Evolutionary conservation across 2,888 invertebrate genomes (phyloP), one percentile per base, ranked within the genome.

Genomic region (Disparrhopalites patrizii): DNA sequence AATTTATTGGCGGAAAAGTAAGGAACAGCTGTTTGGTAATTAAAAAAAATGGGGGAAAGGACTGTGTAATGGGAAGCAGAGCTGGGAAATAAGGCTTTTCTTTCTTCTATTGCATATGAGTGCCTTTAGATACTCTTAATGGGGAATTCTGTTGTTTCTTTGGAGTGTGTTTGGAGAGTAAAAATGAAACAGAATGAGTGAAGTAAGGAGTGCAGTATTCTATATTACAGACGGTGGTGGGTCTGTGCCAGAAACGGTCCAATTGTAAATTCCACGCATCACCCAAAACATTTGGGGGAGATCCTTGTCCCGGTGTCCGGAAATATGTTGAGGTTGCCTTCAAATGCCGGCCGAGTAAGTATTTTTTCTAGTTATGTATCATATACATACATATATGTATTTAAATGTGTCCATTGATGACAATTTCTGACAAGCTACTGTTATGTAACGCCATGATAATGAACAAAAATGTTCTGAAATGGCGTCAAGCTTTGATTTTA

Each of bases 271-370:
- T 97, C 79, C 87, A 89, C 79, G 92, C 93, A 62, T 89, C 88
- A 77, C 88, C 93, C n/a, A 87, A 88, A 78, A 89, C 90, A 55
- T 91, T 93, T 78, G 90, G 90, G 27, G 87, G 87, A 1, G 95
- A 97, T 82, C 94, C 95, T 0, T 97, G 96, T 79, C 94, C 94
- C 13, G 89, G 89, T 25, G 87, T 91, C 67, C 84, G 90, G 72
- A 94, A 96, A 81, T 95, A 93, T 83, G 90, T 95, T 74, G 93
- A 95, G 82, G 92, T 96, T 72, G 92, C 92, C 76, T 97, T 93
- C 83, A 95, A 95, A 82, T 97, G 97, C 84, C 86, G 92, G 81
- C 97, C 97, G 78, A 91, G 96, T 96, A 84, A 91, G 91, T 89
- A 15, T 30, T 55, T 33, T 50, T 31, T 43, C 27, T 43, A 38